Conservation (phyloP, 2,797 vertebrate genomes). For the Anabacerthia variegaticeps region DNA sequence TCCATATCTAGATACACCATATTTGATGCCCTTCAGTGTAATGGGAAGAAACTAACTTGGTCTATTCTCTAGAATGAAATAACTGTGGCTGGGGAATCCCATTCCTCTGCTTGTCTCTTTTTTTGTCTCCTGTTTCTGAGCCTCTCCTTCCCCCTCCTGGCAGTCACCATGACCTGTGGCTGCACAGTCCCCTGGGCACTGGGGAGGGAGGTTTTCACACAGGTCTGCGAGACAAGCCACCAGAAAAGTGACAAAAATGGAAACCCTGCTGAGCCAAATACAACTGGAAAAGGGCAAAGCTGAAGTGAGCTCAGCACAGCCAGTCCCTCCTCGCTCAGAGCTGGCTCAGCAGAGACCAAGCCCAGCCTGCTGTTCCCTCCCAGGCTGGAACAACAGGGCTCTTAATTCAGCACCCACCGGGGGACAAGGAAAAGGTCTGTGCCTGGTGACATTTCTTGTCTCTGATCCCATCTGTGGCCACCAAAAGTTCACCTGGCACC, state of each 20-base stretch:
- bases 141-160: neutral
- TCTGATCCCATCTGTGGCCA: neutral
- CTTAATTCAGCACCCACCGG: neutral
- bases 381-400: neutral
- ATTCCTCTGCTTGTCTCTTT: neutral
- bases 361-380: neutral
- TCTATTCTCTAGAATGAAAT: neutral
- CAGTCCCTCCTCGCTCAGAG: too few species aligned
- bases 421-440: neutral
- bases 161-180: neutral
- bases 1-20: neutral
- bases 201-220: neutral
- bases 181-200: neutral
- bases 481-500: neutral
- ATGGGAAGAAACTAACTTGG: neutral
- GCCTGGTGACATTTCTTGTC: neutral
- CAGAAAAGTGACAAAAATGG: neutral
- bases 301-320: neutral
- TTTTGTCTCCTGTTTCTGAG: neutral
- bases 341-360: neutral
- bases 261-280: slow-evolving; percentile 10
- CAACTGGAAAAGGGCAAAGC: slow-evolving; percentile 17
- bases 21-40: neutral
- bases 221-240: neutral
- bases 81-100: neutral